Evolutionary conservation across 1,140 invertebrate species (phyloP).

Genomic region (Marisa cornuarietis): DNA sequence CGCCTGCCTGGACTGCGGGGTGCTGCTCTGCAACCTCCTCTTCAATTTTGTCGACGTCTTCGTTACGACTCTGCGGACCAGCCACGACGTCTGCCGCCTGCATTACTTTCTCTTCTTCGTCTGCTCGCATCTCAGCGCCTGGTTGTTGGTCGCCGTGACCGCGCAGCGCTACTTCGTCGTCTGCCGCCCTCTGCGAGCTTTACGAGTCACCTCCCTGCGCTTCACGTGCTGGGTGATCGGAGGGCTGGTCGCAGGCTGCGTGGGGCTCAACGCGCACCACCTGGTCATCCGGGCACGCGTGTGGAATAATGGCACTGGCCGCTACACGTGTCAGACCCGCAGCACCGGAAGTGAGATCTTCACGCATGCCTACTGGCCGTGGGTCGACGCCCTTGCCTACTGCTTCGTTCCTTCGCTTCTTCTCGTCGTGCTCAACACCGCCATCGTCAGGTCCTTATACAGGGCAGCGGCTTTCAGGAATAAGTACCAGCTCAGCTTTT

Average conservation of each 20-base stretch:
- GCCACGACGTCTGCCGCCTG: constrained; percentile 11
- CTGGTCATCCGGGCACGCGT: background rate
- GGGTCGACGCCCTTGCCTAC: constrained; percentile 24
- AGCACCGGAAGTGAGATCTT: background rate
- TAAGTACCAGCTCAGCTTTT: background rate
- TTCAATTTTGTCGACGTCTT: constrained; percentile 20
- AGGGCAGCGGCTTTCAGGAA: constrained; percentile 2
- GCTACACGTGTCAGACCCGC: background rate
- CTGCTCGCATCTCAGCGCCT: constrained; percentile 16
- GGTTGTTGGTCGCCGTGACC: constrained; percentile 17
- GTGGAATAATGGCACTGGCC: background rate
- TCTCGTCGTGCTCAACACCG: constrained; percentile 20
- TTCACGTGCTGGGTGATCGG: constrained; percentile 15
- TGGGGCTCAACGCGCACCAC: constrained; percentile 6
- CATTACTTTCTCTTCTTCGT: constrained; percentile 23
- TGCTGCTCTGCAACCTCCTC: constrained; percentile 13
- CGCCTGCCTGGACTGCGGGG: background rate
- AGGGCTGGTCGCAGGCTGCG: constrained; percentile 5
- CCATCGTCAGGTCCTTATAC: constrained; percentile 7
- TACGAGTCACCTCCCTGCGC: constrained; percentile 10
- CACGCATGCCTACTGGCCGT: constrained; percentile 7
- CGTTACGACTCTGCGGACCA: background rate
- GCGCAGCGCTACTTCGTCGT: constrained; percentile 19
- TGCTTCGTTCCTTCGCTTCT: constrained; percentile 13
- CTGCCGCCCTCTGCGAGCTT: constrained; percentile 5